Conservation (phyloP, 1,140 invertebrate species). For the Phenacoccus solenopsis region DNA sequence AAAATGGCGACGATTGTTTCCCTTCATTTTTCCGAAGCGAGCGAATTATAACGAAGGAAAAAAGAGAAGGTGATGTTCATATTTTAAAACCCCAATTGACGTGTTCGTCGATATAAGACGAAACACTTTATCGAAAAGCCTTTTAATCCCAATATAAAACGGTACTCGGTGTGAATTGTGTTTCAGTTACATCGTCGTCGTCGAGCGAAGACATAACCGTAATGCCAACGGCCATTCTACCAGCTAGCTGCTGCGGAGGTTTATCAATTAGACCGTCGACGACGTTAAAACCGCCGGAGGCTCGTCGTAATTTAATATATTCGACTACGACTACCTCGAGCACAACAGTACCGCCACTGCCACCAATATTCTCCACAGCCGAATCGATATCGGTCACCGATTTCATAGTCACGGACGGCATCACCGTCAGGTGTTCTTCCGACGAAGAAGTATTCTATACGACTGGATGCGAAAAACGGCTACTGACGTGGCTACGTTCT, state of each 20-base stretch:
- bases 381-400: conserved; percentile 22
- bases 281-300: conserved; percentile 16
- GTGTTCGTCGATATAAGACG: too few relatives aligned
- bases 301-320: conserved; percentile 3
- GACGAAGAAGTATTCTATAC: conserved; percentile 27
- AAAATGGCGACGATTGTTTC: too few relatives aligned
- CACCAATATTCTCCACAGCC: conserved; percentile 27
- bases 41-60: too few relatives aligned
- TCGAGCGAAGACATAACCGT: conserved; percentile 19
- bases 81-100: too few relatives aligned
- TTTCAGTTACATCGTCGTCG: conserved; percentile 20
- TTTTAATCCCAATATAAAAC: too few relatives aligned
- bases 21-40: too few relatives aligned
- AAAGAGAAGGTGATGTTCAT: too few relatives aligned
- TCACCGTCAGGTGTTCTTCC: conserved; percentile 30
- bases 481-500: conserved; percentile 55
- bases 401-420: conserved; percentile 7
- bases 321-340: conserved; percentile 11
- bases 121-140: too few relatives aligned
- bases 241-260: conserved; percentile 13
- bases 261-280: neutral
- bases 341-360: conserved; percentile 21
- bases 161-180: too few relatives aligned
- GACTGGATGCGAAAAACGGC: conserved; percentile 56
- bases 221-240: conserved; percentile 20